Evolutionary conservation across 1,140 invertebrate genomes (phyloP).

Genomic region (Carposina sasakii): DNA sequence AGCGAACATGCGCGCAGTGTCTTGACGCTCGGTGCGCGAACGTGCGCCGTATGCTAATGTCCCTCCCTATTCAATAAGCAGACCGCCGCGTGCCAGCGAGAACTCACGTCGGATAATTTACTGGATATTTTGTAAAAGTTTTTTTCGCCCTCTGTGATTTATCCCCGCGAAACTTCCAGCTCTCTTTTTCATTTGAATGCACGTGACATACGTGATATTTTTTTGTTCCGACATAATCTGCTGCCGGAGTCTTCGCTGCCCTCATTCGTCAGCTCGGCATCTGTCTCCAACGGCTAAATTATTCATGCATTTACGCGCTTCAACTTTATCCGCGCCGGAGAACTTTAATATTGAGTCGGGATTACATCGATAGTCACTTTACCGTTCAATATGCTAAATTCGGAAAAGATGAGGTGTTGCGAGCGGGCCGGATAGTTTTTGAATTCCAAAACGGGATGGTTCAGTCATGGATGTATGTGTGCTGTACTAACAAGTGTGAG

Average conservation of each 20-base stretch:
- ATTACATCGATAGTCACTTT: conserved; percentile 48
- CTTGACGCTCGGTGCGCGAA: conserved; percentile 59
- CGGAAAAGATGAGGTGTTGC: conserved; percentile 30
- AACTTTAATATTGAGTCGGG: conserved; percentile 46
- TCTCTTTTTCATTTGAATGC: conserved; percentile 71
- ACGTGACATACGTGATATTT: conserved; percentile 70
- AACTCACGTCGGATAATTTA: conserved; percentile 72
- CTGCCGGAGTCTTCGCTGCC: conserved; percentile 41
- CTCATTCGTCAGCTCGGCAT: conserved; percentile 55
- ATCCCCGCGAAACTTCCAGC: conserved; percentile 68
- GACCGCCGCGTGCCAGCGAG: conserved; percentile 64
- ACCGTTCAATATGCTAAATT: conserved; percentile 39
- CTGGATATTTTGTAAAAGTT: conserved; percentile 73
- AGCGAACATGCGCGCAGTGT: conserved; percentile 26
- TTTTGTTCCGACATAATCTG: conserved; percentile 64
- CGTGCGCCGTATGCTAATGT: conserved; percentile 68
- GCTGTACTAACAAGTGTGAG: conserved; percentile 49
- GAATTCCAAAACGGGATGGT: conserved; percentile 44
- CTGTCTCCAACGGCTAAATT: conserved; percentile 58
- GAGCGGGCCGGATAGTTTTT: conserved; percentile 17
- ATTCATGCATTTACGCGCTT: conserved; percentile 63
- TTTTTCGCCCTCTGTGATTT: conserved; percentile 71
- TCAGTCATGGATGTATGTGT: conserved; percentile 66
- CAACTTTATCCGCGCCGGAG: conserved; percentile 39
- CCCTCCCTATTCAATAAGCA: conserved; percentile 69